A percentile compares a stretch with the other conserved stretches of the same genome.
phyloP scores from a whole-genome alignment of 2,113 vertebrate species.

The Lepus europaeus region DNA sequence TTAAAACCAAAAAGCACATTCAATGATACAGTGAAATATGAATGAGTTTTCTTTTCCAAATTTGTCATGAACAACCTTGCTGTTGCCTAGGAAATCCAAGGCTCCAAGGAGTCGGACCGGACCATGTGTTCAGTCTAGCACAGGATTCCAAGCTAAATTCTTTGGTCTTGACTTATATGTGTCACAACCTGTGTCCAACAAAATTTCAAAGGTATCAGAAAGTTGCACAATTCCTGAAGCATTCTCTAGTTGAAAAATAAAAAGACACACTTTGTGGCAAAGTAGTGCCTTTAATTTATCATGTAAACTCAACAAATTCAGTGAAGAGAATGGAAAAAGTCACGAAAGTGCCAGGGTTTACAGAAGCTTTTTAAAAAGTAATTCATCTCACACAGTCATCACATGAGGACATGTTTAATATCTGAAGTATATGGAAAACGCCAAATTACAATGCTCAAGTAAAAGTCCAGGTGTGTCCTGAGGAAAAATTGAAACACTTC shows the following conservation, averaged over 20 bases:
- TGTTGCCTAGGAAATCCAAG: constrained; percentile 44
- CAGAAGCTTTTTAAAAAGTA: neutral
- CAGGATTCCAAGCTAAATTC: neutral
- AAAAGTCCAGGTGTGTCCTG: neutral
- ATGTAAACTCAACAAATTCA: neutral
- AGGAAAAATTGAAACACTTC: neutral
- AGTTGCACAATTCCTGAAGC: neutral
- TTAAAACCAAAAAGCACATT: constrained; percentile 58
- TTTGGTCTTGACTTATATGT: neutral
- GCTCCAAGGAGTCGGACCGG: neutral
- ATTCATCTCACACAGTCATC: neutral
- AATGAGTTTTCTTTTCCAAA: constrained; percentile 56
- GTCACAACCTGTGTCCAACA: neutral
- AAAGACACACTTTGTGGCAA: neutral
- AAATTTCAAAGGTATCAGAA: constrained; percentile 34
- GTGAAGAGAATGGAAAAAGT: neutral
- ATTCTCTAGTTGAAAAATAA: neutral
- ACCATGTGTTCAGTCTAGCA: neutral
- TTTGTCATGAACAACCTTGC: constrained; percentile 22
- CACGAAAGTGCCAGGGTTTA: neutral
- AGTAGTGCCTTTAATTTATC: neutral
- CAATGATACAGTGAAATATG: constrained; percentile 14
- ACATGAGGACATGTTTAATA: neutral
- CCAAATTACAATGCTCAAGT: neutral
- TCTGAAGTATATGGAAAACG: neutral